Percentiles rank a stretch among this genome's conserved stretches.
Evolutionary conservation across 37 sponge, comb jelly and placozoan genomes (phyloP).

Genomic region (Haliclona indistincta): DNA sequence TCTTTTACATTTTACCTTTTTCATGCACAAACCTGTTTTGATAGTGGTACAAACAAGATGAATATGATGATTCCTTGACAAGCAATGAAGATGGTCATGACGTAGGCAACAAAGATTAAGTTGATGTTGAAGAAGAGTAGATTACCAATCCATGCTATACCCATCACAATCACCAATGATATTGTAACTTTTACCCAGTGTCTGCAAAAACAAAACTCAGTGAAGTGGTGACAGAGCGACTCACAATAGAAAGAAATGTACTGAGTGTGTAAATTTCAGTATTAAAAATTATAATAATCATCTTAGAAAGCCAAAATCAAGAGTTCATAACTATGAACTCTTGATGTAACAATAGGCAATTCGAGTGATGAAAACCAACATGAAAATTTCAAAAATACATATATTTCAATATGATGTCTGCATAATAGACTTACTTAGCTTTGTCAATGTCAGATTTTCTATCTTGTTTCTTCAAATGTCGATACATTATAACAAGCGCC

Average conservation of each 20-base stretch:
- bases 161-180: conserved; percentile 49
- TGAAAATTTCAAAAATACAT: no score
- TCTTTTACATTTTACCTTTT: not conserved
- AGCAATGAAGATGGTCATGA: conserved; percentile 38
- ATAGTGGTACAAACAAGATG: no score
- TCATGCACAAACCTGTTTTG: no score
- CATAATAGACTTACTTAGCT: conserved; percentile 1
- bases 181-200: conserved; percentile 53
- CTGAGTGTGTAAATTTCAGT: no score
- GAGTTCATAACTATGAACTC: no score
- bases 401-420: no score
- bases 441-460: not conserved
- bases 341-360: no score
- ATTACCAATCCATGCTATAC: conserved; percentile 61
- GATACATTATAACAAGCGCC: conserved; percentile 46
- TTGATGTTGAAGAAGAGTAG: conserved; percentile 27
- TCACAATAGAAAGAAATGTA: not conserved
- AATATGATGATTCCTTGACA: no score
- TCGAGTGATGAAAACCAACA: no score
- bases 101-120: conserved; percentile 34
- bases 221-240: not conserved
- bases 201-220: no score
- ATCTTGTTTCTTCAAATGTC: conserved; percentile 11
- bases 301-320: no score
- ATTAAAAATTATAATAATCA: no score